Evolutionary conservation across 1,140 invertebrate species (phyloP), one percentile per base, ranked within the genome.

Genomic region (Cydia strobilella): DNA sequence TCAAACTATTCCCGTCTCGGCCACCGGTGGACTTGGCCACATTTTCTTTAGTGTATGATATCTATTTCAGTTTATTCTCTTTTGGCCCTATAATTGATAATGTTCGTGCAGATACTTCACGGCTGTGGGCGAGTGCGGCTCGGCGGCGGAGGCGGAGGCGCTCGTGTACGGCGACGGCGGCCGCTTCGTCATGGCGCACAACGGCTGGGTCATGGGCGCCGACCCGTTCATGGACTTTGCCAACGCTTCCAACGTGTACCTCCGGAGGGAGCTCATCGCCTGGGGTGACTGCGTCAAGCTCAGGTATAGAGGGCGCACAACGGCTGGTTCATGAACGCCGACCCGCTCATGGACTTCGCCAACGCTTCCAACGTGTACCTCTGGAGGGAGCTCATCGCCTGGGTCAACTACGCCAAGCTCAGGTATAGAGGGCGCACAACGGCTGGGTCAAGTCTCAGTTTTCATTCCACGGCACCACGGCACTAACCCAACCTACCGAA

Each of bases 201-300:
- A 99, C 94, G 99, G 99, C 65, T 99, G 99, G 99, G 98, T 99
- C 0, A 99, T 99, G 98, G 96, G 96, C 86, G 95, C 97, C 51
- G 98, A 99, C 94, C 98, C 99, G 7, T 90, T 99, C 51, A 95
- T 95, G 81, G 99, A 99, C 94, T 99, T 99, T 94, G 99, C 99
- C 18, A 86, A 87, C 13, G 89, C 82, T 54, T 93, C 81, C 0
- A 96, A 97, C 88, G 96, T 98, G 42, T 99, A 99, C 90, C 91
- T 99, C 42, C 94, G 98, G 74, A 93, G 99, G 82, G 99, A 99
- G 93, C 94, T 99, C 48, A 97, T 99, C 77, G 96, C 97, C 27
- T 99, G 99, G 99, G 98, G 98, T 23, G 99, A 99, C 88, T 99
- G 97, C 91, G 97, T 99, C 2, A 99, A 99, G 94, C 93, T 99